These are phyloP conservation scores for Paragorgia papillata DNA, from an alignment of 92 coral and sea anemone species.

Conservation along the genomic window DNA sequence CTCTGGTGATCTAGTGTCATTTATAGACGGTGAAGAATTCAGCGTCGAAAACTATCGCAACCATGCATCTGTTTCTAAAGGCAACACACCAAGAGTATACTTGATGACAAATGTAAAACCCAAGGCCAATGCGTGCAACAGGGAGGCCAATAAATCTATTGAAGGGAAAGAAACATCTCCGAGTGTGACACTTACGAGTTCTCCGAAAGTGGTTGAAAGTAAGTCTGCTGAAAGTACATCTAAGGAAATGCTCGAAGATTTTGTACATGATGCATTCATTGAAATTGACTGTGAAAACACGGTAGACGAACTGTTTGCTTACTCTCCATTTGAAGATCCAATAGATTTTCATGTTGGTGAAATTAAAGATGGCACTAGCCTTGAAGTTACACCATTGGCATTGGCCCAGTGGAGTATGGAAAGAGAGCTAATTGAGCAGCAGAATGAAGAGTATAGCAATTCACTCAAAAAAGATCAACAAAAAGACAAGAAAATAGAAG, in stretches of 20 bases:
- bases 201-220: slow-evolving; percentile 7
- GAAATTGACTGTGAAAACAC: slow-evolving; percentile 12
- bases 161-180: neutral
- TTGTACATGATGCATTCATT: slow-evolving; percentile 21
- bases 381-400: neutral
- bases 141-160: slow-evolving; percentile 3
- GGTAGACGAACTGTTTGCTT: no score
- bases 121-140: neutral
- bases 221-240: slow-evolving; percentile 15
- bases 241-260: slow-evolving; percentile 34
- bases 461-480: slow-evolving; percentile 21
- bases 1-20: slow-evolving; percentile 1
- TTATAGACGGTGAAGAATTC: slow-evolving; percentile 21
- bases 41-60: slow-evolving; percentile 21
- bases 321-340: no score
- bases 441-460: slow-evolving; percentile 15
- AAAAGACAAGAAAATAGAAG: slow-evolving; percentile 5
- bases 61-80: slow-evolving; percentile 27
- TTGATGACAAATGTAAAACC: no score
- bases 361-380: neutral
- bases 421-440: slow-evolving; percentile 11
- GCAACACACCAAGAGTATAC: slow-evolving; percentile 37
- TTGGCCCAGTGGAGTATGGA: neutral
- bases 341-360: neutral
- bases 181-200: neutral